Base-by-base conservation (phyloP, 2,113 vertebrate genomes). In the Fulmarus glacialis region DNA sequence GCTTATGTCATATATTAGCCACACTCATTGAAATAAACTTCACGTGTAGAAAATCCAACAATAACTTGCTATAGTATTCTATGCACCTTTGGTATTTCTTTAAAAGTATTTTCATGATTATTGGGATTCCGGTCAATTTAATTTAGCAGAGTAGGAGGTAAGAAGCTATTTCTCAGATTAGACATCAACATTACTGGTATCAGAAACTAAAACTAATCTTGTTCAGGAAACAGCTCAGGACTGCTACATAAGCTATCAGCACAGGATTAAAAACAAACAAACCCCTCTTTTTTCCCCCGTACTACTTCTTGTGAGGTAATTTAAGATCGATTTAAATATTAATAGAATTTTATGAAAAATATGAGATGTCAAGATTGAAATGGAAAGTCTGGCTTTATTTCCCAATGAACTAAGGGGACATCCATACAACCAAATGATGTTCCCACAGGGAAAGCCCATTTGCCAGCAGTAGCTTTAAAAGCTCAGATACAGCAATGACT, bases 261-360 rank as follows among this genome's bases (percentile, higher is more conserved):
- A 50, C 38, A 74, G 19, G 11, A 67, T 8, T 72, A 72, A 47
- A 90, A 80, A 1, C 43, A 85, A 84, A 48, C 23, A 5, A 84
- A 45, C 0, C 1, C 5, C 5, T 17, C 3, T 15, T 40, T 63
- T 15, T 2, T 11, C 4, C 12, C 7, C 11, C 6, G 0, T 3
- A 36, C 27, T 63, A 30, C 27, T 73, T 36, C 30, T 38, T 34
- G 34, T 21, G 19, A 92, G 30, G 2, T 7, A 20, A 48, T 36
- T 79, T 19, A 50, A 90, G 60, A 74, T 2, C 1, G 0, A 42
- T 30, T 50, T 52, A 38, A 82, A 22, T 55, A 63, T 38, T 29
- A 71, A 74, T 4, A 63, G 60, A 36, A 22, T 36, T 48, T 68
- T 24, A 55, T 22, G 59, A n/a, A 71, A 83, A 77, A 62, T 0